Evolutionary conservation across 2,888 invertebrate genomes (phyloP).

Genomic region (Troides helena): DNA sequence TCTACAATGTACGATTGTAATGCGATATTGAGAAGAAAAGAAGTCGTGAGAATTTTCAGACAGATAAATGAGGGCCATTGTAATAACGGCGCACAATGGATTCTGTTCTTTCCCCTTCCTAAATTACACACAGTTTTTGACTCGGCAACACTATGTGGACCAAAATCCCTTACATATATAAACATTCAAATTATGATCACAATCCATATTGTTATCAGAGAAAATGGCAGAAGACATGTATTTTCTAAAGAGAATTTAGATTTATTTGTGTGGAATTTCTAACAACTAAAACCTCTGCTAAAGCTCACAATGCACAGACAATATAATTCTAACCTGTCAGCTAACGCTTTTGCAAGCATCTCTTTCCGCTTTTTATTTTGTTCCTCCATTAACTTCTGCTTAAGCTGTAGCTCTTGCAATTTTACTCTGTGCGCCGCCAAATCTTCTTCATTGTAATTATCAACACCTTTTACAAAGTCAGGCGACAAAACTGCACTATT

Average conservation of each 20-base stretch:
- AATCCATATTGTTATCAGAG: too few relatives aligned
- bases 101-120: not conserved
- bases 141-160: not conserved
- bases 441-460: constrained; percentile 64
- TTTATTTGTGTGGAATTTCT: too few relatives aligned
- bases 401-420: constrained; percentile 83
- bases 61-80: constrained; percentile 1
- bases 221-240: too few relatives aligned
- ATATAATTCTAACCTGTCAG: constrained; percentile 80
- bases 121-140: not conserved
- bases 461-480: constrained; percentile 59
- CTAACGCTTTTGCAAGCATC: constrained; percentile 85
- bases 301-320: not conserved
- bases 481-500: constrained; percentile 46
- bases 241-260: too few relatives aligned
- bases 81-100: not conserved
- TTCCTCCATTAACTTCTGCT: constrained; percentile 88
- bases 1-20: not conserved
- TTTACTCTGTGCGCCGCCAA: constrained; percentile 72
- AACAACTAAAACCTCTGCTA: too few relatives aligned
- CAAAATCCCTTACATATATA: not conserved
- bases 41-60: not conserved
- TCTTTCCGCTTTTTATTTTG: constrained; percentile 89
- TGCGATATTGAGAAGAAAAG: not conserved
- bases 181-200: not conserved